A percentile compares a stretch with the other conserved stretches of the same genome.
phyloP scores from a whole-genome alignment of 92 coral and sea anemone genomes.

The Palythoa grandiflora region DNA sequence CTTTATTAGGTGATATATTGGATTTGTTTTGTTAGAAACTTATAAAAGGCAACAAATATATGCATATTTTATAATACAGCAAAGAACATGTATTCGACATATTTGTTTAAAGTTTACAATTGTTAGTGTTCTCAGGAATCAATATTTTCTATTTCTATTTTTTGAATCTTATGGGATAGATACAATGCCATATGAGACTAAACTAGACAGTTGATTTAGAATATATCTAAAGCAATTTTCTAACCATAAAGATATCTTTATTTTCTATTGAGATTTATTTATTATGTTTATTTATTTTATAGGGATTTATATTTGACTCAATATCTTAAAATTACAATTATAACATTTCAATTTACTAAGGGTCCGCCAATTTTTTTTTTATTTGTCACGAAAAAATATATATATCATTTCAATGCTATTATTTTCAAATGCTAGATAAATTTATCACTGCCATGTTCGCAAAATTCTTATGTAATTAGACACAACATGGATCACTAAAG shows the following conservation, averaged over 20 bases:
- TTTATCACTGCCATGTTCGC: no score
- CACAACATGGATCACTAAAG: no score
- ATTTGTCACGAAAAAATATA: constrained; percentile 12
- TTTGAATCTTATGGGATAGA: constrained; percentile 45
- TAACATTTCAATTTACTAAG: constrained; percentile 32
- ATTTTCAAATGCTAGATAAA: no score
- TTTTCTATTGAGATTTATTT: constrained; percentile 39
- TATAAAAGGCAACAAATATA: constrained; percentile 32
- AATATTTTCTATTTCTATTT: constrained; percentile 38
- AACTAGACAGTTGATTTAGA: constrained; percentile 45
- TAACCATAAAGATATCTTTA: constrained; percentile 37
- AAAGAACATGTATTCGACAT: constrained; percentile 32
- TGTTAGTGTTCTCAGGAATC: constrained; percentile 40
- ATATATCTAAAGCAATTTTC: constrained; percentile 33
- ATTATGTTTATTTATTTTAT: constrained; percentile 33
- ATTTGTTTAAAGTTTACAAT: constrained; percentile 45
- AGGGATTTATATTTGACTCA: constrained; percentile 28
- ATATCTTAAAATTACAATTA: constrained; percentile 36
- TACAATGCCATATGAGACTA: constrained; percentile 43
- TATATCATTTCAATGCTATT: no score
- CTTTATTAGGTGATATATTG: constrained; percentile 40
- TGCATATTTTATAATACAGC: constrained; percentile 36
- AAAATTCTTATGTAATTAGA: no score
- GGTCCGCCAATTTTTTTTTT: constrained; percentile 19
- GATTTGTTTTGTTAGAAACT: constrained; percentile 35